These are phyloP conservation scores for Toxotes jaculatrix DNA, from an alignment of 2,113 vertebrate genomes.

Conservation along the genomic window DNA sequence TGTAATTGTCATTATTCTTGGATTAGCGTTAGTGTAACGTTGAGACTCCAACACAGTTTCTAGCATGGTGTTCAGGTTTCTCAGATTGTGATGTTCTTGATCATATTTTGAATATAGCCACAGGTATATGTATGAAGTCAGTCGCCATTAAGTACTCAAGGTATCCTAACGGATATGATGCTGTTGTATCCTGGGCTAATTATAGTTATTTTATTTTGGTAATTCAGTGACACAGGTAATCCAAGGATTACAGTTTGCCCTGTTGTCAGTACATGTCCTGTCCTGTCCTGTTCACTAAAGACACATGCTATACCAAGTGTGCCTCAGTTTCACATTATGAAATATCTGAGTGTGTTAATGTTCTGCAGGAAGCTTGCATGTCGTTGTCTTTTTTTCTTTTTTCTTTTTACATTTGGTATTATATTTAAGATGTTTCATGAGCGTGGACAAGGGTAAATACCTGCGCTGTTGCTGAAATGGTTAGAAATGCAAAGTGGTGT, in stretches of 20 bases:
- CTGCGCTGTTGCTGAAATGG: not conserved
- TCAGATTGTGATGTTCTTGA: not conserved
- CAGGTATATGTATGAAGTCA: not conserved
- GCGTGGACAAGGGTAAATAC: not conserved
- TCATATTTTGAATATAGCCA: not conserved
- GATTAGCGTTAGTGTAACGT: not conserved
- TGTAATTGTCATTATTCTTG: not conserved
- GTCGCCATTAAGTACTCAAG: not conserved
- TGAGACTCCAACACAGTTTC: not conserved
- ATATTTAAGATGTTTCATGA: not conserved
- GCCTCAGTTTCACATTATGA: not conserved
- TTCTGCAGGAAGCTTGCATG: not conserved
- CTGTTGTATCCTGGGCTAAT: conserved; percentile 29
- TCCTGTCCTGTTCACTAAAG: not conserved
- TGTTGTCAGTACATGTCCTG: not conserved
- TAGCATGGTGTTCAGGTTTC: not conserved
- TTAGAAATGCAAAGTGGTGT: not conserved
- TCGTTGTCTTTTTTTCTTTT: too few species aligned
- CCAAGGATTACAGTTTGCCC: conserved; percentile 50
- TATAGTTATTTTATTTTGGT: conserved; percentile 58
- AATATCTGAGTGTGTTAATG: not conserved
- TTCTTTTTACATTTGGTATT: not conserved
- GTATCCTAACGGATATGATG: not conserved
- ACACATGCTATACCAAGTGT: not conserved
- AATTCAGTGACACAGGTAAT: conserved; percentile 42